Evolutionary conservation across 1,140 invertebrate species (phyloP).

Genomic region (Drosophila biarmipes): DNA sequence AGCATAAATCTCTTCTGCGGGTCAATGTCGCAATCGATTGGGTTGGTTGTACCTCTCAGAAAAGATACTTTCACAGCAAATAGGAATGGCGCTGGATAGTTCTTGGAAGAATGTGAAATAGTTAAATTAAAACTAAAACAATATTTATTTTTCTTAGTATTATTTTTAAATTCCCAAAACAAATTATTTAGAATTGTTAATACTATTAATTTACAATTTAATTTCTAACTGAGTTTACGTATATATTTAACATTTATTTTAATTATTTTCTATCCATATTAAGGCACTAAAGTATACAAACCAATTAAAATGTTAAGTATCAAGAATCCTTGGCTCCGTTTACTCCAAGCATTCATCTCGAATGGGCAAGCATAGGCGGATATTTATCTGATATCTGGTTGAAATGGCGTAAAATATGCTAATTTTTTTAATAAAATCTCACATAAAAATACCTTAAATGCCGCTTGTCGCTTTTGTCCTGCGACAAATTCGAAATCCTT

Average conservation of each 20-base stretch:
- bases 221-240: too few species aligned
- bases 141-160: too few species aligned
- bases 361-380: constrained; percentile 6
- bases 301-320: background rate
- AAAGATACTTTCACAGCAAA: background rate
- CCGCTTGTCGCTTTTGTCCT: constrained; percentile 10
- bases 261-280: too few species aligned
- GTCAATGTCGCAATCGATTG: constrained; percentile 1
- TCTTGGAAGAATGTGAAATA: background rate
- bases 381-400: constrained; percentile 31
- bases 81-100: background rate
- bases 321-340: background rate
- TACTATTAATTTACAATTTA: too few species aligned
- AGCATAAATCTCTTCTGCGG: constrained; percentile 5
- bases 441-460: constrained; percentile 76
- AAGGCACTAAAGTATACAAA: background rate
- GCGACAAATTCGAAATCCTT: constrained; percentile 56
- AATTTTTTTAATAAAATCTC: constrained; percentile 73
- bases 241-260: too few species aligned
- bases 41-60: background rate
- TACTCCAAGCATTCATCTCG: background rate
- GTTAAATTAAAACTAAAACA: background rate
- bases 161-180: too few species aligned
- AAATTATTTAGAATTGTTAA: too few species aligned
- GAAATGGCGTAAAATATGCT: constrained; percentile 65